Conservation (phyloP, 2,888 invertebrate species). For the Folsomia manolachei region DNA sequence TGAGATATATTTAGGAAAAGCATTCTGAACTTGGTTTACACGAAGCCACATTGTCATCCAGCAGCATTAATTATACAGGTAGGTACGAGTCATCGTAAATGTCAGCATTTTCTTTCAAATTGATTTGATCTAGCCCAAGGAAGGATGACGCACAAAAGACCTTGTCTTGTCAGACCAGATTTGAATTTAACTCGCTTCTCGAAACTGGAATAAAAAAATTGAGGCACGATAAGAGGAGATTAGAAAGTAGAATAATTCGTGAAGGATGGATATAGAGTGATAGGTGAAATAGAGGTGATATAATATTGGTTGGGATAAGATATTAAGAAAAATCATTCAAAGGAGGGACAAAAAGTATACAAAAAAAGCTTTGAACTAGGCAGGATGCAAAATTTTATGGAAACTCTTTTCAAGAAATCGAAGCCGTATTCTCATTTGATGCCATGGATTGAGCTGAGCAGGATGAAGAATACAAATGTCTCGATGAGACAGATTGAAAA, state of each 20-base stretch:
- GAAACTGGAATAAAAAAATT: not conserved
- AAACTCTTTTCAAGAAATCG: not conserved
- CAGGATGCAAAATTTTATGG: not conserved
- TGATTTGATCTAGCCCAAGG: not conserved
- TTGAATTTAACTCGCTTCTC: slow-evolving; percentile 1
- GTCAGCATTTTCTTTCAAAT: not conserved
- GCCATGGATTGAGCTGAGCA: too few species aligned
- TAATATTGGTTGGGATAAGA: not conserved
- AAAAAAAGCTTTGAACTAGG: slow-evolving; percentile 3
- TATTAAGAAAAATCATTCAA: not conserved
- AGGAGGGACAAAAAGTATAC: not conserved
- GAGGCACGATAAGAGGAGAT: slow-evolving; percentile 17
- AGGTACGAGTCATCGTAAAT: too few species aligned
- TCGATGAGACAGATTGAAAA: slow-evolving; percentile 1
- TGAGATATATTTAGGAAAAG: too few species aligned
- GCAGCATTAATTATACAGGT: not conserved
- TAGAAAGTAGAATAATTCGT: slow-evolving; percentile 12
- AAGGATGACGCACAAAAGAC: not conserved
- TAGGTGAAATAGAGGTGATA: too few species aligned
- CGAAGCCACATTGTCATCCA: too few species aligned
- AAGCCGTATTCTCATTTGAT: not conserved
- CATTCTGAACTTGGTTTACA: too few species aligned
- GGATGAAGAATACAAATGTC: not conserved
- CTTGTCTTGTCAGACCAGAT: not conserved
- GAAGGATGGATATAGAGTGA: not conserved